Evolutionary conservation across 1,140 invertebrate genomes (phyloP).

Genomic region (Plectus sambesii): DNA sequence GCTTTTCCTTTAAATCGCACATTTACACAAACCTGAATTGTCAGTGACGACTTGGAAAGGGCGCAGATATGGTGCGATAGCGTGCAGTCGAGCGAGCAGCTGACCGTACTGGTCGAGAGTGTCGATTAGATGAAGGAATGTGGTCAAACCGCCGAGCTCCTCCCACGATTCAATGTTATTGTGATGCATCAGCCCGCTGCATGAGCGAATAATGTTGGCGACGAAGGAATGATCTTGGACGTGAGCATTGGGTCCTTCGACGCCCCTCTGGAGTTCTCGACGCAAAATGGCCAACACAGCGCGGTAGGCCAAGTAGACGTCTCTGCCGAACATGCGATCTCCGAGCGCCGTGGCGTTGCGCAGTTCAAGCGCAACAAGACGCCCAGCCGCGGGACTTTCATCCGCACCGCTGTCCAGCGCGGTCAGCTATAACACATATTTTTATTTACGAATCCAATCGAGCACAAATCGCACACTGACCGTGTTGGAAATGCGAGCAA

Average conservation of each 20-base stretch:
- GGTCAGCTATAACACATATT: slow-evolving; percentile 27
- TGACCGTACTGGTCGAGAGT: slow-evolving; percentile 21
- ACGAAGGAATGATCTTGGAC: slow-evolving; percentile 14
- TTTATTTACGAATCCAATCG: slow-evolving; percentile 37
- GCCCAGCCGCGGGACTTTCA: too few relatives aligned
- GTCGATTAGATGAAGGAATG: slow-evolving; percentile 15
- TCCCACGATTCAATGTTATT: slow-evolving; percentile 18
- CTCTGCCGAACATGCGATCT: too few relatives aligned
- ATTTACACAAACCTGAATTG: slow-evolving; percentile 16
- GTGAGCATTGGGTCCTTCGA: slow-evolving; percentile 1
- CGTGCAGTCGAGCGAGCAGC: slow-evolving; percentile 14
- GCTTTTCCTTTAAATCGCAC: slow-evolving; percentile 18
- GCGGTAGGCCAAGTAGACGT: too few relatives aligned
- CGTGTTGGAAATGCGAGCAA: slow-evolving; percentile 29
- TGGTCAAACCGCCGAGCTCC: slow-evolving; percentile 12
- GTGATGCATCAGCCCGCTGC: slow-evolving; percentile 22
- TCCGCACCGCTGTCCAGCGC: slow-evolving; percentile 23
- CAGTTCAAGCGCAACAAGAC: too few relatives aligned
- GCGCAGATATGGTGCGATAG: slow-evolving; percentile 10
- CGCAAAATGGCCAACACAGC: too few relatives aligned
- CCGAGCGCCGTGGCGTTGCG: too few relatives aligned
- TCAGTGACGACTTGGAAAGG: slow-evolving; percentile 4
- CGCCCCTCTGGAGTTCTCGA: slow-evolving; percentile 12
- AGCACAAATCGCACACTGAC: too few relatives aligned
- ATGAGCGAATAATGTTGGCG: slow-evolving; percentile 10